Evolutionary conservation across 2,797 vertebrate genomes (phyloP).

Genomic region (Scolopax rusticola): DNA sequence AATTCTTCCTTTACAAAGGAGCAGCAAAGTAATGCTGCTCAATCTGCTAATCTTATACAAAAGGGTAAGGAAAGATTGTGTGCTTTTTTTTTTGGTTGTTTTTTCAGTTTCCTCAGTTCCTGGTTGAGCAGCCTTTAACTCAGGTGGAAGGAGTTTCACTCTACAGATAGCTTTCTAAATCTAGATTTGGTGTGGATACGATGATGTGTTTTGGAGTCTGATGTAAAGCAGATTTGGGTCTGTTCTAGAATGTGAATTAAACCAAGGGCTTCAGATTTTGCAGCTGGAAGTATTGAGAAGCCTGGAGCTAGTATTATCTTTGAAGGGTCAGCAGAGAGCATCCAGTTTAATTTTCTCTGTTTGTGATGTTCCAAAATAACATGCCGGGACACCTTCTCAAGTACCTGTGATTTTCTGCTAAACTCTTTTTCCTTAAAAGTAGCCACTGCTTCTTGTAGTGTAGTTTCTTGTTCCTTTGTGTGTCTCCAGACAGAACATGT

Average conservation of each 20-base stretch:
- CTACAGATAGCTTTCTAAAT: background rate
- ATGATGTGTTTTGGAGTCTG: background rate
- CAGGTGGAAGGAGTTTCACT: background rate
- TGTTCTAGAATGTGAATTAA: background rate
- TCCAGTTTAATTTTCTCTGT: background rate
- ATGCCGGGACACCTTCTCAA: background rate
- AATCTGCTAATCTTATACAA: background rate
- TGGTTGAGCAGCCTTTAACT: background rate
- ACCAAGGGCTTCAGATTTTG: background rate
- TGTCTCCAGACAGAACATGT: background rate
- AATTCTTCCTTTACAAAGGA: background rate
- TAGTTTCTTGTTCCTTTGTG: background rate
- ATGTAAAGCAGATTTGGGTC: background rate
- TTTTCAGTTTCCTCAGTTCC: background rate
- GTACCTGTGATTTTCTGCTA: background rate
- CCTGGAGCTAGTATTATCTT: background rate
- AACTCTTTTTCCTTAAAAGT: background rate
- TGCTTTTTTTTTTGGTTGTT: background rate
- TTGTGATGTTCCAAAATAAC: background rate
- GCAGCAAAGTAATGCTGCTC: background rate
- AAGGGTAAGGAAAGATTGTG: background rate
- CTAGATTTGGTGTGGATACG: background rate
- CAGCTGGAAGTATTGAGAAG: background rate
- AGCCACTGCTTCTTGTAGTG: background rate
- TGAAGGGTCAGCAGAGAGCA: conserved; percentile 26